Conservation (phyloP, 2,113 vertebrate species). For the Ramphastos sulfuratus region DNA sequence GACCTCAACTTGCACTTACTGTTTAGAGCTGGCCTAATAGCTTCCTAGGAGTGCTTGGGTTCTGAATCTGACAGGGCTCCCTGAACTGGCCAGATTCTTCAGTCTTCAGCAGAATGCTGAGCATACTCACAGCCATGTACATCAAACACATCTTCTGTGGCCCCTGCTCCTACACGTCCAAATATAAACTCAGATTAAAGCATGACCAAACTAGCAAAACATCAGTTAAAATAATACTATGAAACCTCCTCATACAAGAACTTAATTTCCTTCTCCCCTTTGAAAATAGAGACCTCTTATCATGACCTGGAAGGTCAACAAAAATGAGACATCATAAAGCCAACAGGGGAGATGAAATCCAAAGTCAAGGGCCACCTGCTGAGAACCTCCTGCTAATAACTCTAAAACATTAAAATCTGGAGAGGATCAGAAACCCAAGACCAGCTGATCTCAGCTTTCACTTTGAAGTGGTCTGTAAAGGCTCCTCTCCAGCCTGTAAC, state of each 20-base stretch:
- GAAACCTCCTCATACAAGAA: background rate
- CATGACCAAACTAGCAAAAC: background rate
- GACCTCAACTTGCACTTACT: background rate
- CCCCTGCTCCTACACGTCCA: background rate
- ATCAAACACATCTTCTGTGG: background rate
- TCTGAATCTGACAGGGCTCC: background rate
- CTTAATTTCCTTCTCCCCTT: background rate
- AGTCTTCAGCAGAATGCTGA: background rate
- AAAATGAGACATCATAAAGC: background rate
- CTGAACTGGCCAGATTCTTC: background rate
- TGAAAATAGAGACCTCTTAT: background rate
- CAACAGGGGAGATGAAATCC: background rate
- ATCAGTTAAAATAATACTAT: background rate
- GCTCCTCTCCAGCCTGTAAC: background rate
- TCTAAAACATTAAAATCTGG: slow-evolving; percentile 14
- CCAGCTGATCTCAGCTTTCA: background rate
- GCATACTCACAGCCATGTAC: background rate
- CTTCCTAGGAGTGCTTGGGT: background rate
- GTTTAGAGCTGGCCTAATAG: background rate
- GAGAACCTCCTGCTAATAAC: background rate
- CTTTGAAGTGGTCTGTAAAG: background rate
- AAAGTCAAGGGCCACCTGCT: background rate
- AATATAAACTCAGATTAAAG: background rate
- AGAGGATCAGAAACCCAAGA: background rate
- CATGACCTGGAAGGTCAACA: background rate